A percentile compares a stretch with the other conserved stretches of the same genome.
phyloP scores from a whole-genome alignment of 2,113 vertebrate genomes.

The Onychorhynchus coronatus region DNA sequence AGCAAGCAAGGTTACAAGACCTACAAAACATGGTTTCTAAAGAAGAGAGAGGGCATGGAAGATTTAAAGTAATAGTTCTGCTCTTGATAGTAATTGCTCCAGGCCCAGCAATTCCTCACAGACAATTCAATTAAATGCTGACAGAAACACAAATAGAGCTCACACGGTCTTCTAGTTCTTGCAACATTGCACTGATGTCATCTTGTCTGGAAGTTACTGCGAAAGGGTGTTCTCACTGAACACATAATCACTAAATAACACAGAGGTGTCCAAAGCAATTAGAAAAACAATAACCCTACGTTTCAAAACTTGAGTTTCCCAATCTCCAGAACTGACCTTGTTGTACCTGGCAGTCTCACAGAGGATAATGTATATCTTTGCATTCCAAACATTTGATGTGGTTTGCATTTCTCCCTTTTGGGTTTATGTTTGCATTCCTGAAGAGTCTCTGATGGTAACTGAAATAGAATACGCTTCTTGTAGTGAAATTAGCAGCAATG shows the following conservation, averaged over 20 bases:
- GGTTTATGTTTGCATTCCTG: background rate
- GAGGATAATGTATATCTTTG: background rate
- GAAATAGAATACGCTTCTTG: background rate
- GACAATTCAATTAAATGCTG: constrained; percentile 58
- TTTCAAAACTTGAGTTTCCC: background rate
- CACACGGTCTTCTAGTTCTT: background rate
- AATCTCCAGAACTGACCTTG: background rate
- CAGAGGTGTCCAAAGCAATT: background rate
- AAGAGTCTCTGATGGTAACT: background rate
- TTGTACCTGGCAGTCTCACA: background rate
- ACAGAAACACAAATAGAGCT: constrained; percentile 56
- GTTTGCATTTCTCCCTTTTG: background rate
- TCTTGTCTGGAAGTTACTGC: background rate
- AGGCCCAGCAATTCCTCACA: constrained; percentile 36
- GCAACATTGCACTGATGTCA: background rate
- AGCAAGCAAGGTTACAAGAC: background rate
- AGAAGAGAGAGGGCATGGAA: background rate
- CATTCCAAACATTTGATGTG: background rate
- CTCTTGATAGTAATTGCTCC: constrained; percentile 42
- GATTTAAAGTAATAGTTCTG: constrained; percentile 51
- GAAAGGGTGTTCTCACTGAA: background rate
- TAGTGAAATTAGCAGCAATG: constrained; percentile 11
- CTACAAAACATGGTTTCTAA: background rate
- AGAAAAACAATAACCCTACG: background rate
- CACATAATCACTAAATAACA: background rate